Conservation (phyloP, 2,888 invertebrate genomes). For the Acanthococcus lagerstroemiae region DNA sequence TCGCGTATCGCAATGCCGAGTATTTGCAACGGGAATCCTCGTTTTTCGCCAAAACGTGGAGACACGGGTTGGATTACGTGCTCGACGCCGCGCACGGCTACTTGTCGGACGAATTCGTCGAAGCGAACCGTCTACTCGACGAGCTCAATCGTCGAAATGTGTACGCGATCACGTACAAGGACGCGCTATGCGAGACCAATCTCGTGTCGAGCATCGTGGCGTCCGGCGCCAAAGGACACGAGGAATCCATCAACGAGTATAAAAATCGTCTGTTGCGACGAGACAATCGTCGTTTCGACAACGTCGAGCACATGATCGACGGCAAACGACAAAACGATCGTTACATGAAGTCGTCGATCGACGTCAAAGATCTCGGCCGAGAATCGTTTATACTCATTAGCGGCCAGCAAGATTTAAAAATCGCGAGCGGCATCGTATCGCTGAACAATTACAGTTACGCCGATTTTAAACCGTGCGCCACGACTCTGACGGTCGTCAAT, state of each 20-base stretch:
- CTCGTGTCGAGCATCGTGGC: not conserved
- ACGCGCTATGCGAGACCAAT: not conserved
- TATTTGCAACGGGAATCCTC: not conserved
- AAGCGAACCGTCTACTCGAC: not conserved
- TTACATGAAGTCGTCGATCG: not conserved
- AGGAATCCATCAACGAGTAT: not conserved
- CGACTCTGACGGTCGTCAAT: not conserved
- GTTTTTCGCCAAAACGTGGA: conserved; percentile 1
- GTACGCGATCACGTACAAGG: not conserved
- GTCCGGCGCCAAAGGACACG: conserved; percentile 13
- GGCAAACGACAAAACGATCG: conserved; percentile 8
- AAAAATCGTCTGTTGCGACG: not conserved
- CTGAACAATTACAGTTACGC: not conserved
- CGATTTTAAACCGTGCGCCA: conserved; percentile 2
- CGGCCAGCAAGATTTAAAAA: conserved; percentile 2
- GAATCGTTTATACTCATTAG: not conserved
- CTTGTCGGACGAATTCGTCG: not conserved
- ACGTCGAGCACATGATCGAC: not conserved
- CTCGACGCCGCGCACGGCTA: conserved; percentile 9
- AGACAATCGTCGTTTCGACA: not conserved
- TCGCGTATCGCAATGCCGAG: not conserved
- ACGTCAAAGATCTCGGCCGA: not conserved
- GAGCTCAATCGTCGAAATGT: not conserved
- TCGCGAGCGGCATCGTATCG: not conserved
- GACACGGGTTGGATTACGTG: not conserved